A percentile compares a stretch with the other conserved stretches of the same genome.
phyloP scores from a whole-genome alignment of 2,113 vertebrate species.

The Lathamus discolor region DNA sequence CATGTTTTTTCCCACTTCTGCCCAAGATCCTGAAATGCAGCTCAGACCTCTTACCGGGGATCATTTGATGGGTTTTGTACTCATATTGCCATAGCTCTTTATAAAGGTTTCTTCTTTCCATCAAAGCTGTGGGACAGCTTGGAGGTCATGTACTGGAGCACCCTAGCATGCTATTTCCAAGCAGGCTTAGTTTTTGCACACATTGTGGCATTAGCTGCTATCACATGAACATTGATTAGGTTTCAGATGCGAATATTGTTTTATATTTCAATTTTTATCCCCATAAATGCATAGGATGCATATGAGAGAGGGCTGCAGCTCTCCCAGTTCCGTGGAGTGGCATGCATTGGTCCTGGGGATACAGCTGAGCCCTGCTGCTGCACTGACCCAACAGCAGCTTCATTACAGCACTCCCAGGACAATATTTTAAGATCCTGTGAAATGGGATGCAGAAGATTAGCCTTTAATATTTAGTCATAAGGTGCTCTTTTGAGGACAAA shows the following conservation, averaged over 20 bases:
- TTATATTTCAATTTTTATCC: background rate
- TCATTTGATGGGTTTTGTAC: background rate
- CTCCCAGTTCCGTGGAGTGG: rapidly evolving
- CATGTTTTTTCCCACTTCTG: background rate
- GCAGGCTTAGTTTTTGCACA: background rate
- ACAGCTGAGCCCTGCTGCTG: background rate
- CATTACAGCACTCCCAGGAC: background rate
- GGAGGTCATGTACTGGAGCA: background rate
- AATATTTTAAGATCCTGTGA: background rate
- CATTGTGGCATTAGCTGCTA: background rate
- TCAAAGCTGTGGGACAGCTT: background rate
- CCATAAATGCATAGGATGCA: background rate
- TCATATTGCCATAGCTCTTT: background rate
- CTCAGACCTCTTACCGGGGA: background rate
- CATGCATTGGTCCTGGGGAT: rapidly evolving
- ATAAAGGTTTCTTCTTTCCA: background rate
- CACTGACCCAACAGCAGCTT: background rate
- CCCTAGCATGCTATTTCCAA: background rate
- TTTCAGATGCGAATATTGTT: background rate
- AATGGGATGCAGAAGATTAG: background rate
- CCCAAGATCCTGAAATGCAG: background rate
- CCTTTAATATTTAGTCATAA: background rate
- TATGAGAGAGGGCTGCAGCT: background rate
- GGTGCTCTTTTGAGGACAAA: background rate
- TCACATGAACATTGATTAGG: background rate